These are phyloP conservation scores for Tigriopus californicus DNA, from an alignment of 2,888 invertebrate species.

Conservation along the genomic window DNA sequence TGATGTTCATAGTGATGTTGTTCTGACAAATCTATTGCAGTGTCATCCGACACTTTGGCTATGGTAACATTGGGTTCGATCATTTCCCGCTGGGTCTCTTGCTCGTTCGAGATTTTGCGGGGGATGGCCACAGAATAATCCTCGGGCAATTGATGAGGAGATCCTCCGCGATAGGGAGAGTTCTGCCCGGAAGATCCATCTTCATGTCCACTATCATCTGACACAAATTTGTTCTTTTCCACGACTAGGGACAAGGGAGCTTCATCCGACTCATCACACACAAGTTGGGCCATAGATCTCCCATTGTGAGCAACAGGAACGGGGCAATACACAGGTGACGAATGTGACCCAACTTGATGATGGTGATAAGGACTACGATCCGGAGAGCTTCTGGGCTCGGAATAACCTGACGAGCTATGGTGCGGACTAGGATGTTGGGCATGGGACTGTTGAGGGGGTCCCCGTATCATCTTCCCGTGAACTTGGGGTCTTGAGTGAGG, in stretches of 20 bases:
- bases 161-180: too few species aligned
- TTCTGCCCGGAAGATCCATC: not conserved
- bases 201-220: slow-evolving; percentile 1
- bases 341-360: not conserved
- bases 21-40: not conserved
- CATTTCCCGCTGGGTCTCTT: too few species aligned
- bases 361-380: not conserved
- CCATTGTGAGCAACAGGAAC: too few species aligned
- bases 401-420: not conserved
- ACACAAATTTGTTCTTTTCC: not conserved
- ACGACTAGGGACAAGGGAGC: slow-evolving; percentile 10
- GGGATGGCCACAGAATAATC: too few species aligned
- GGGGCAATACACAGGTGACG: too few species aligned
- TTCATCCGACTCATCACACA: not conserved
- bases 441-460: not conserved
- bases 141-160: too few species aligned
- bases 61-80: slow-evolving; percentile 3
- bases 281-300: too few species aligned
- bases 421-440: not conserved
- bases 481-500: not conserved
- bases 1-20: too few species aligned
- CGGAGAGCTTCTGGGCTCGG: not conserved
- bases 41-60: not conserved
- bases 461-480: not conserved
- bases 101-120: too few species aligned